These are phyloP conservation scores for Ridgeia piscesae DNA, from an alignment of 1,140 invertebrate species.

Conservation along the genomic window DNA sequence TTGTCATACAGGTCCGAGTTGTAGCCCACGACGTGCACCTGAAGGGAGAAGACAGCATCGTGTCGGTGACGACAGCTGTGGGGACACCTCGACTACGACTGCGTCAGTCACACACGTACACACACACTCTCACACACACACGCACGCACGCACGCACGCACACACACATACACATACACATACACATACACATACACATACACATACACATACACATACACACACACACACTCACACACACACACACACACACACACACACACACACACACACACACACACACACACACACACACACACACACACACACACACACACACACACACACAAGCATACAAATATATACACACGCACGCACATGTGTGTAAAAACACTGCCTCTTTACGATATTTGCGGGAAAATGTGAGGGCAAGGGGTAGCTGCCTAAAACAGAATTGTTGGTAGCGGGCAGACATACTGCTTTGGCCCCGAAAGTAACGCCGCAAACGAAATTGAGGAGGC, in stretches of 20 bases:
- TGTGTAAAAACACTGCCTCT: no score
- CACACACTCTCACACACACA: background rate
- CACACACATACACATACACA: background rate
- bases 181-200: background rate
- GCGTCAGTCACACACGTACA: background rate
- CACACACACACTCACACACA: background rate
- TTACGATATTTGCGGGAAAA: no score
- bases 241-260: slow-evolving; percentile 6
- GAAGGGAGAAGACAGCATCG: slow-evolving; percentile 49
- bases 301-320: background rate
- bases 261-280: background rate
- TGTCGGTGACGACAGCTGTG: no score
- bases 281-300: background rate
- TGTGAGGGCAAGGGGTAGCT: no score
- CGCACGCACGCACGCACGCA: background rate
- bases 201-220: background rate
- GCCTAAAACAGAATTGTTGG: no score
- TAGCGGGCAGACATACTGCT: no score
- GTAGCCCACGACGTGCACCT: slow-evolving; percentile 93
- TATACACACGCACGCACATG: background rate
- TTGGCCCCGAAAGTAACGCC: no score
- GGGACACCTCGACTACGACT: no score
- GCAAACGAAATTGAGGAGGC: no score
- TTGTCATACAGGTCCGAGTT: slow-evolving; percentile 91
- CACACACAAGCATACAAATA: background rate